A percentile compares a stretch with the other conserved stretches of the same genome.
These are phyloP conservation scores for Noctua janthina DNA, from an alignment of 2,888 invertebrate species.

Conservation along the genomic window DNA sequence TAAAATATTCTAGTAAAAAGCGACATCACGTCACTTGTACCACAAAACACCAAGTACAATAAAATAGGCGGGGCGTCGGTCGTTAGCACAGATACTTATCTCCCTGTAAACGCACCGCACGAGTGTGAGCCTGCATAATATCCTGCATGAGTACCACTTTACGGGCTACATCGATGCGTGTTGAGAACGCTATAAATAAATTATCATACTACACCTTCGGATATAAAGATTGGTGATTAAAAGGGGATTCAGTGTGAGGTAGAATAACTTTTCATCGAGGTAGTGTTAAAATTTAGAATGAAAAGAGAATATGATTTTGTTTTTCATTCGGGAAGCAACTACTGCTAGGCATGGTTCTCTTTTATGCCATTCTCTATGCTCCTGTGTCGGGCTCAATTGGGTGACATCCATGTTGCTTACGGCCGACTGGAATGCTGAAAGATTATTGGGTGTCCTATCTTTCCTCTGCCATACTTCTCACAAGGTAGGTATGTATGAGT, in stretches of 20 bases:
- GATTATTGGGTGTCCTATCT: too few species aligned
- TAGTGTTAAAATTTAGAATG: too few species aligned
- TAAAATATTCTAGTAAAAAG: conserved; percentile 11
- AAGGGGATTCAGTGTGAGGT: conserved; percentile 3
- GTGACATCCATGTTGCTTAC: too few species aligned
- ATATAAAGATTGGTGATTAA: conserved; percentile 31
- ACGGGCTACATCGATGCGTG: conserved; percentile 37
- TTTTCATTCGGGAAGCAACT: too few species aligned
- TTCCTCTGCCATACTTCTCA: too few species aligned
- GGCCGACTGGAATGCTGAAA: too few species aligned
- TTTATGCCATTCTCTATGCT: too few species aligned
- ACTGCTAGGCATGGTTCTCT: too few species aligned
- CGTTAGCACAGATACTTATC: conserved; percentile 77
- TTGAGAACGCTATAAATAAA: conserved; percentile 39
- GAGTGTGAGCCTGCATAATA: conserved; percentile 59
- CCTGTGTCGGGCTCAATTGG: too few species aligned
- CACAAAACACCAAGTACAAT: conserved; percentile 64
- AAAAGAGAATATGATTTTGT: too few species aligned
- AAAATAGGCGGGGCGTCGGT: conserved; percentile 73
- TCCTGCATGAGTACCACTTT: conserved; percentile 27
- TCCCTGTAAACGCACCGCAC: conserved; percentile 65
- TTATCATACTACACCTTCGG: conserved; percentile 23
- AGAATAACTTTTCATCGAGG: too few species aligned
- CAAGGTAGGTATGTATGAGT: too few species aligned
- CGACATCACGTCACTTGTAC: conserved; percentile 45